Conservation (phyloP, 2,797 vertebrate species). For the Aeoliscus strigatus region DNA sequence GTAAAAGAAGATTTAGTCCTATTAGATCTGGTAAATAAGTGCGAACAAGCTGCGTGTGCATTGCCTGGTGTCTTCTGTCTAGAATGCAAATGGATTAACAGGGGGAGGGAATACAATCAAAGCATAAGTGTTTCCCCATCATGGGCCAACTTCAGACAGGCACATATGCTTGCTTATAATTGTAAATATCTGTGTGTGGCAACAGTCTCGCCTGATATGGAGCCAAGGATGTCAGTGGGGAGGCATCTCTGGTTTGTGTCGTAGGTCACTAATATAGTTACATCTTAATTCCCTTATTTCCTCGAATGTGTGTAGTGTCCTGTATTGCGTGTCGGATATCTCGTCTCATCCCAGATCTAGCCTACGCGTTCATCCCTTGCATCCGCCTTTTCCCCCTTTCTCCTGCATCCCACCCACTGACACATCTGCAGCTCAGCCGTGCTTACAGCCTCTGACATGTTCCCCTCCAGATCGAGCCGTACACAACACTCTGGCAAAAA, state of each 20-base stretch:
- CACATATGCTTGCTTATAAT: constrained; percentile 12
- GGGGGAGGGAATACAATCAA: constrained; percentile 38
- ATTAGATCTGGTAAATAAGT: constrained; percentile 65
- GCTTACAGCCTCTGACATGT: constrained; percentile 41
- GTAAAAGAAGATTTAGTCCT: constrained; percentile 71
- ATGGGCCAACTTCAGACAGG: constrained; percentile 29
- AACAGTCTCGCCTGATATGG: constrained; percentile 17
- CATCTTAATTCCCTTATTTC: constrained; percentile 12
- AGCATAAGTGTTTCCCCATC: constrained; percentile 41
- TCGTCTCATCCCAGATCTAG: constrained; percentile 35
- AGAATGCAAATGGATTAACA: constrained; percentile 63
- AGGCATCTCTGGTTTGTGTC: constrained; percentile 6
- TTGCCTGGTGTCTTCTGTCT: constrained; percentile 62
- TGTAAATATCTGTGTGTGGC: constrained; percentile 16
- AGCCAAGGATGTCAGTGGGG: constrained; percentile 30
- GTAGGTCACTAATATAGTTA: constrained; percentile 30
- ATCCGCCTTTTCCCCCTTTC: no score
- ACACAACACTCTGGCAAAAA: constrained; percentile 22
- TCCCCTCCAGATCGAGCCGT: constrained; percentile 13
- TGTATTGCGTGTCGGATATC: constrained; percentile 22
- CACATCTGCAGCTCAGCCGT: constrained; percentile 32
- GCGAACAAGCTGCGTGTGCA: constrained; percentile 49
- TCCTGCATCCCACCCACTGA: constrained; percentile 35
- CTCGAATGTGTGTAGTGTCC: constrained; percentile 18
- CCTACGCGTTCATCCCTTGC: constrained; percentile 59